These are phyloP conservation scores for Laothoe populi DNA, from an alignment of 2,888 invertebrate species.

Conservation along the genomic window DNA sequence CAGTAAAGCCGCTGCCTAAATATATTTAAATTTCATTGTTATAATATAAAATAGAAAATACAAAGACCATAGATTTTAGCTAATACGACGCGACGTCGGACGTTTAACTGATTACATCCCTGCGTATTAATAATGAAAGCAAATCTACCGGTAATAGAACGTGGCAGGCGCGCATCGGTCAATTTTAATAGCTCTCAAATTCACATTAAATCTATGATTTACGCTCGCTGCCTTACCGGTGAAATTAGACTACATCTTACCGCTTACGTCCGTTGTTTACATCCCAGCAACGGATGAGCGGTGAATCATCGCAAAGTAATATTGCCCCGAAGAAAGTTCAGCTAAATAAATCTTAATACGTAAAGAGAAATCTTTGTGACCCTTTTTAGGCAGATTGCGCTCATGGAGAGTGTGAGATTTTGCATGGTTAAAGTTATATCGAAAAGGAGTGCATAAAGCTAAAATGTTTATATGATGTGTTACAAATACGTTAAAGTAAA, in stretches of 20 bases:
- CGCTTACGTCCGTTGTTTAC: conserved; percentile 19
- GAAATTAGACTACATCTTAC: conserved; percentile 31
- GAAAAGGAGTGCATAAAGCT: too few relatives aligned
- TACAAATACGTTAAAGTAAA: too few relatives aligned
- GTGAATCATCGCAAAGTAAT: conserved; percentile 19
- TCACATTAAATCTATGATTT: conserved; percentile 42
- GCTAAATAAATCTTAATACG: conserved; percentile 1
- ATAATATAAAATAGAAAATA: too few relatives aligned
- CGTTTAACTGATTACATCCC: conserved; percentile 15
- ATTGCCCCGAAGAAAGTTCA: conserved; percentile 8
- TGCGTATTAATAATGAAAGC: conserved; percentile 34
- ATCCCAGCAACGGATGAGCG: background rate
- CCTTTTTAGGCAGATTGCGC: too few relatives aligned
- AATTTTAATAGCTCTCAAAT: conserved; percentile 47
- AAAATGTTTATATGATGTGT: too few relatives aligned
- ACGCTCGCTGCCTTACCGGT: conserved; percentile 28
- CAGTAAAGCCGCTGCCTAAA: too few relatives aligned
- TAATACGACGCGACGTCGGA: background rate
- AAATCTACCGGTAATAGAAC: conserved; percentile 42
- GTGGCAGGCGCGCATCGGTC: conserved; percentile 40
- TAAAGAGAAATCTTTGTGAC: too few relatives aligned
- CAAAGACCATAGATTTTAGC: background rate
- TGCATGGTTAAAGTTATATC: too few relatives aligned
- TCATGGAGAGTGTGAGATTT: too few relatives aligned
- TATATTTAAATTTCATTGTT: too few relatives aligned